These are phyloP conservation scores for Parazoanthus swiftii DNA, from an alignment of 92 coral and sea anemone genomes.

Conservation along the genomic window DNA sequence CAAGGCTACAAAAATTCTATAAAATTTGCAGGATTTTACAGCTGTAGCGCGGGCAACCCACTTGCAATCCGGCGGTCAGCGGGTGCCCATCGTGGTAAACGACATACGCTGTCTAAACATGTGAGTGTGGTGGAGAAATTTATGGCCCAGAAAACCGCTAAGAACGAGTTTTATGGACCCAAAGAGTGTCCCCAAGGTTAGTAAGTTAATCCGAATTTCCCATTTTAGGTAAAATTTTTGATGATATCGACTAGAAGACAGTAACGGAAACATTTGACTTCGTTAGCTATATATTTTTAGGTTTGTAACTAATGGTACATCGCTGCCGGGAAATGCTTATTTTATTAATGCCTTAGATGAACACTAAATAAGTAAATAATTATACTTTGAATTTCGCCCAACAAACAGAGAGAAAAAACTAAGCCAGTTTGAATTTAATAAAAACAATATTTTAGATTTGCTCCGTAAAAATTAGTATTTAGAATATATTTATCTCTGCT, in stretches of 20 bases:
- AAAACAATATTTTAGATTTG: too few relatives aligned
- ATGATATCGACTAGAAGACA: background rate
- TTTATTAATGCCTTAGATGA: too few relatives aligned
- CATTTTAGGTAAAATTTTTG: background rate
- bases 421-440: background rate
- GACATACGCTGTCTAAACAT: background rate
- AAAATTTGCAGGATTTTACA: slow-evolving; percentile 82
- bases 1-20: slow-evolving; percentile 69
- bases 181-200: slow-evolving; percentile 58
- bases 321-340: too few relatives aligned
- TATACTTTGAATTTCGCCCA: too few relatives aligned
- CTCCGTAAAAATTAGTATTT: too few relatives aligned
- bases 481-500: too few relatives aligned
- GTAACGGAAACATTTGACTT: background rate
- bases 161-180: slow-evolving; percentile 51
- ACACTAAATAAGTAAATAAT: too few relatives aligned
- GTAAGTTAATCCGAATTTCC: background rate
- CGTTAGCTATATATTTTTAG: too few relatives aligned
- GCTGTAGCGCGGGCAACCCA: slow-evolving; percentile 86
- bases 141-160: slow-evolving; percentile 26
- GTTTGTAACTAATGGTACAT: background rate
- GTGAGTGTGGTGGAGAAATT: slow-evolving; percentile 46
- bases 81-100: slow-evolving; percentile 8
- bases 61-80: slow-evolving; percentile 55
- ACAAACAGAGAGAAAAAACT: too few relatives aligned